Evolutionary conservation across 2,113 vertebrate genomes (phyloP).

Genomic region (Amblyornis subalaris): DNA sequence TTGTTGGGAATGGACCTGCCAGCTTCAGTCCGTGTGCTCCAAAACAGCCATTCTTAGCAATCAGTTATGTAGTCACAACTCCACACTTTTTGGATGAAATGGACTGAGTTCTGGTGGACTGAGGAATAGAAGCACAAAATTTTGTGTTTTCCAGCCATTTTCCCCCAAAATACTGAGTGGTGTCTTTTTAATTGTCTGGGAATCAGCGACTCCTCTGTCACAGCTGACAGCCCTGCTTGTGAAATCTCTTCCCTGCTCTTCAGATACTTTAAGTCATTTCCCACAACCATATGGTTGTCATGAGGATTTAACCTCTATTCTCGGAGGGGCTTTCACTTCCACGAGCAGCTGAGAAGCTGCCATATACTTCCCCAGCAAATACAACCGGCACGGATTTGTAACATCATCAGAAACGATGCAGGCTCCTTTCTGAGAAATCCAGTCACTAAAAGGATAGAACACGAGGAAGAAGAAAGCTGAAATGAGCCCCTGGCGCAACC

Average conservation of each 20-base stretch:
- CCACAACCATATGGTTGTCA: background rate
- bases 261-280: slow-evolving; percentile 2
- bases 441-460: background rate
- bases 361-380: background rate
- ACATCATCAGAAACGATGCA: background rate
- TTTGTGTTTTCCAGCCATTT: background rate
- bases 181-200: background rate
- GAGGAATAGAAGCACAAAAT: background rate
- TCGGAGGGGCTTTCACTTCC: background rate
- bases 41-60: background rate
- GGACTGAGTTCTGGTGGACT: background rate
- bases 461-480: background rate
- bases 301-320: background rate
- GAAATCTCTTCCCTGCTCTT: background rate
- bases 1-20: background rate
- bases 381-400: accelerated
- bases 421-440: background rate
- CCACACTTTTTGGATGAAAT: background rate
- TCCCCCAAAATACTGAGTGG: background rate
- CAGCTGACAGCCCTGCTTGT: background rate
- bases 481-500: background rate
- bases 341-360: background rate
- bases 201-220: background rate
- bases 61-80: background rate
- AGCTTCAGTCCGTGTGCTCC: background rate